Conservation (phyloP, 2,888 invertebrate genomes). For the Seira musarum region DNA sequence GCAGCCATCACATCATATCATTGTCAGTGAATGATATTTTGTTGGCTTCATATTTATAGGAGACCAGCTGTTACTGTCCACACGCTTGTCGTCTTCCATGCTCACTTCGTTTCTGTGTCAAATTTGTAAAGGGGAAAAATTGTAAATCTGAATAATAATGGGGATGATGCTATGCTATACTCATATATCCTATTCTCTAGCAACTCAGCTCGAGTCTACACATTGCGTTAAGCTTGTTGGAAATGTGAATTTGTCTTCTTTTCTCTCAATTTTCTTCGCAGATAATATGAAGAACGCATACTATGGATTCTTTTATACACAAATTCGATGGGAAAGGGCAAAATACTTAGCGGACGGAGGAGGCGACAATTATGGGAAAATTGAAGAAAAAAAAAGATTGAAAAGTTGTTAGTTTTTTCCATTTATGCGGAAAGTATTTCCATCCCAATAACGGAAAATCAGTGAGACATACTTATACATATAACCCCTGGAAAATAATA, state of each 20-base stretch:
- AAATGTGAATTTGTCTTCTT: no score
- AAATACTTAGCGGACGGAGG: slow-evolving; percentile 5
- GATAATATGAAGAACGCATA: background rate
- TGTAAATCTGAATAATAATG: slow-evolving; percentile 14
- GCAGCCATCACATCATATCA: background rate
- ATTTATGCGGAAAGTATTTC: background rate
- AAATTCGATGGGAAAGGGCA: background rate
- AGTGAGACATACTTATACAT: no score
- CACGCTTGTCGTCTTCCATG: slow-evolving; percentile 16
- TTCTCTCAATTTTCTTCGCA: background rate
- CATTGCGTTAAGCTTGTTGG: slow-evolving; percentile 9
- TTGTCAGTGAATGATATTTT: slow-evolving; percentile 14
- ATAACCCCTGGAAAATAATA: no score
- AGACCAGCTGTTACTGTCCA: slow-evolving; percentile 19
- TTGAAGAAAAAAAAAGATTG: background rate
- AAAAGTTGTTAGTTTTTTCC: background rate
- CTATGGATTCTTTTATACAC: background rate
- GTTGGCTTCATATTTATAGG: slow-evolving; percentile 18
- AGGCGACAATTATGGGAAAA: slow-evolving; percentile 5
- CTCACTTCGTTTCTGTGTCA: slow-evolving; percentile 13
- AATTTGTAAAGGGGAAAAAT: background rate
- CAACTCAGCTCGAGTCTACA: no score
- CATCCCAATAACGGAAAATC: background rate
- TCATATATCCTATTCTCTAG: no score
- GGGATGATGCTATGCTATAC: background rate